Percentiles rank a stretch among this genome's conserved stretches.
These are phyloP conservation scores for Paramormyrops hopkinsi DNA, from an alignment of 2,797 vertebrate species.

Conservation along the genomic window DNA sequence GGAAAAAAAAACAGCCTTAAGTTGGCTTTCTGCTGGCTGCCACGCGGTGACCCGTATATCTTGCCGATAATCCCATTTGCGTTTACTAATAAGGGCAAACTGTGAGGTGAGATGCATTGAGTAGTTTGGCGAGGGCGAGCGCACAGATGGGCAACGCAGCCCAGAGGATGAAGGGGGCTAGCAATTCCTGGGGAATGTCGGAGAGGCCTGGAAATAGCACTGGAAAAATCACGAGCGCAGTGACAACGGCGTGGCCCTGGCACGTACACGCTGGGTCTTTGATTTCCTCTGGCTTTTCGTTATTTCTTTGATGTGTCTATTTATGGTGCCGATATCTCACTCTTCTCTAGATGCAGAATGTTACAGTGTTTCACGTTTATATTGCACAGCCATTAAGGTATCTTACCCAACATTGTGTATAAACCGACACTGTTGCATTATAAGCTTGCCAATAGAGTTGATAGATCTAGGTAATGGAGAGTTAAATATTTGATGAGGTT, in stretches of 20 bases:
- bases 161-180: constrained; percentile 45
- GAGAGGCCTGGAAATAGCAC: not conserved
- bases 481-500: not conserved
- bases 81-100: constrained; percentile 55
- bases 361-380: not conserved
- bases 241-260: constrained; percentile 37
- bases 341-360: not conserved
- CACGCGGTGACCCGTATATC: constrained; percentile 42
- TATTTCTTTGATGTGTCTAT: not conserved
- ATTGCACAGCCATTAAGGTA: not conserved
- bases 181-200: constrained; percentile 21
- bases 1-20: constrained; percentile 21
- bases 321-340: not conserved
- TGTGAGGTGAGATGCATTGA: constrained; percentile 46
- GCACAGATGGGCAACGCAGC: constrained; percentile 51
- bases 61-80: constrained; percentile 47
- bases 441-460: not conserved
- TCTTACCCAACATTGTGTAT: not conserved
- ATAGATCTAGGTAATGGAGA: not conserved
- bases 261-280: constrained; percentile 27
- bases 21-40: constrained; percentile 38
- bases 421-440: not conserved
- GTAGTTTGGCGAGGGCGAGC: constrained; percentile 53
- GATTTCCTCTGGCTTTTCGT: not conserved
- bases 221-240: not conserved